Evolutionary conservation across 92 coral and sea anemone genomes (phyloP).

Genomic region (Parazoanthus darwini): DNA sequence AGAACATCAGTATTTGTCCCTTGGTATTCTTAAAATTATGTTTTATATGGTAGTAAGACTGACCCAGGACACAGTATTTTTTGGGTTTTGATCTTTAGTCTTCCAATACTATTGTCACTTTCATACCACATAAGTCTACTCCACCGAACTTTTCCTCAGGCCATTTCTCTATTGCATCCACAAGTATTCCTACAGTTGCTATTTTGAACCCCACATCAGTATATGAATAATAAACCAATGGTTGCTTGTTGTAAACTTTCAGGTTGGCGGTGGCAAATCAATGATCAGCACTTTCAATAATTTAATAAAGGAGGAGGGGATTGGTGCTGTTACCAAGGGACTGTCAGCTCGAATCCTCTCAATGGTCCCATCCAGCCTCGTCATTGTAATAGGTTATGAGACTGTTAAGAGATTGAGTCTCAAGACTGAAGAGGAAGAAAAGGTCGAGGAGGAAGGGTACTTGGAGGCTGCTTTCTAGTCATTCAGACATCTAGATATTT

Average conservation of each 20-base stretch:
- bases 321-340: constrained; percentile 79
- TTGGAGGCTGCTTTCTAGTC: constrained; percentile 48
- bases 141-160: no score
- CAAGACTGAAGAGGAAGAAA: constrained; percentile 57
- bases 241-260: neutral
- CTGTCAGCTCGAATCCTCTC: constrained; percentile 86
- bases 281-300: constrained; percentile 70
- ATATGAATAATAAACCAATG: no score
- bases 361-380: constrained; percentile 93
- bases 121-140: no score
- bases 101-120: no score
- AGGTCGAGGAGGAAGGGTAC: constrained; percentile 75
- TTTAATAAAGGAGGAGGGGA: constrained; percentile 85
- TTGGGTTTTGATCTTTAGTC: no score
- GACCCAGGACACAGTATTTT: no score
- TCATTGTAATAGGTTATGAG: constrained; percentile 93
- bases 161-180: neutral
- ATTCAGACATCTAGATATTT: neutral
- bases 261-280: constrained; percentile 93
- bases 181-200: neutral
- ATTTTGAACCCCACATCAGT: neutral
- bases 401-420: constrained; percentile 91
- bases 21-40: no score
- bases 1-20: no score
- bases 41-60: no score